phyloP scores from a whole-genome alignment of 2,888 invertebrate species.

The Dioctria rufipes region DNA sequence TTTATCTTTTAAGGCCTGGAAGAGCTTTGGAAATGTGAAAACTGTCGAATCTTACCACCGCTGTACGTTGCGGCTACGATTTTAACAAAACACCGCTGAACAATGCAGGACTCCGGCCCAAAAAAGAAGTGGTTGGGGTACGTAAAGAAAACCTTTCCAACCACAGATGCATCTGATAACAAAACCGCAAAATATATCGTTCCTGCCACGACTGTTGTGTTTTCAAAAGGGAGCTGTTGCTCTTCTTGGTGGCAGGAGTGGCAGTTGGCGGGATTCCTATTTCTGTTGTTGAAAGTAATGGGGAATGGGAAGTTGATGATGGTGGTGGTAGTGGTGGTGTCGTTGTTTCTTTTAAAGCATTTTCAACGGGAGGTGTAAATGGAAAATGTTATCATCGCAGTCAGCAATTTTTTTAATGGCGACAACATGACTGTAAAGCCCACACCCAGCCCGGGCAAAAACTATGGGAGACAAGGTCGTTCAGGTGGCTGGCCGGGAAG shows the following conservation, averaged over 20 bases:
- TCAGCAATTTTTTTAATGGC: constrained; percentile 49
- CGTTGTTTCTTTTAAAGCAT: not conserved
- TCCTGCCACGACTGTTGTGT: constrained; percentile 13
- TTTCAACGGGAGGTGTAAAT: constrained; percentile 41
- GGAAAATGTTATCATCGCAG: constrained; percentile 36
- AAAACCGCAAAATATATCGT: constrained; percentile 47
- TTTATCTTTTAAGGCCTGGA: constrained; percentile 31
- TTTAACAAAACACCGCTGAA: not conserved
- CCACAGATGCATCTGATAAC: constrained; percentile 53
- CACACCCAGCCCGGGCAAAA: not conserved
- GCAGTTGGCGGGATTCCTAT: too few relatives aligned
- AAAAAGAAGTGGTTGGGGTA: not conserved
- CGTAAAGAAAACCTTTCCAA: constrained; percentile 30
- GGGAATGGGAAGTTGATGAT: too few relatives aligned
- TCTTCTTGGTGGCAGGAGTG: constrained; percentile 10
- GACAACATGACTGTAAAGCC: constrained; percentile 38
- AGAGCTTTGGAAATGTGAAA: constrained; percentile 22
- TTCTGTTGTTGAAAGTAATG: too few relatives aligned
- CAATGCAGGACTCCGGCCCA: not conserved
- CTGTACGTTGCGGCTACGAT: not conserved
- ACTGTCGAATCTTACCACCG: constrained; percentile 27
- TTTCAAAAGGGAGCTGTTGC: constrained; percentile 7
- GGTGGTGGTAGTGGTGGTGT: not conserved
- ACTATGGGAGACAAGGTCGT: constrained; percentile 14
- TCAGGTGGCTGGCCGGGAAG: not conserved